Percentiles rank a stretch among this genome's conserved stretches.
These are phyloP conservation scores for Grantiella picta DNA, from an alignment of 2,113 vertebrate genomes.

Conservation along the genomic window DNA sequence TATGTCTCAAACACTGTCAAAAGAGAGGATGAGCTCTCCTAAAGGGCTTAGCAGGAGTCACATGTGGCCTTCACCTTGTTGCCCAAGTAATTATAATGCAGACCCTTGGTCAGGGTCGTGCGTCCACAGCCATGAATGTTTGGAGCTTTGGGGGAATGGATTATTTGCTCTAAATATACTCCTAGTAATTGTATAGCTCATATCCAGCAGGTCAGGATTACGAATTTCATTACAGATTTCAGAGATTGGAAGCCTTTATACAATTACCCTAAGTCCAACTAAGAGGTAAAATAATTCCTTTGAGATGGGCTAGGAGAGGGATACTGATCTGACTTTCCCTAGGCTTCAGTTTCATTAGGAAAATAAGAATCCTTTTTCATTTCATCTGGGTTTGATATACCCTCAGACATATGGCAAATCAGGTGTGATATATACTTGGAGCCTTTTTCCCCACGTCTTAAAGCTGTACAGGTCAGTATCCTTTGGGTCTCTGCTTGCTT, in stretches of 20 bases:
- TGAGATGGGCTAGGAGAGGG: slow-evolving; percentile 65
- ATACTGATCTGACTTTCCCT: slow-evolving; percentile 35
- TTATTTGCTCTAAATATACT: slow-evolving; percentile 73
- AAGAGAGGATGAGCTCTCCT: neutral
- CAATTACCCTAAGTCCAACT: slow-evolving; percentile 75
- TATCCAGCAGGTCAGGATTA: slow-evolving; percentile 82
- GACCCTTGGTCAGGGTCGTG: slow-evolving; percentile 24
- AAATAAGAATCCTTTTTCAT: neutral
- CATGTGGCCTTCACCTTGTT: neutral
- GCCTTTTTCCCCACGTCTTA: neutral
- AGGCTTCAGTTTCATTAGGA: slow-evolving; percentile 35
- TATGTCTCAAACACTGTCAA: neutral
- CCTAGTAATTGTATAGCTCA: slow-evolving; percentile 78
- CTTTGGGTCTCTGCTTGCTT: neutral
- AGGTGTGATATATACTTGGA: neutral
- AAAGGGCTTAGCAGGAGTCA: slow-evolving; percentile 41
- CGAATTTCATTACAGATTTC: slow-evolving; percentile 75
- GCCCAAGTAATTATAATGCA: slow-evolving; percentile 52
- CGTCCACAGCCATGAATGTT: slow-evolving; percentile 59
- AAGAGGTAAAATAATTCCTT: slow-evolving; percentile 75
- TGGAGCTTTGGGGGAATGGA: slow-evolving; percentile 66
- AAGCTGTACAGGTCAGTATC: neutral
- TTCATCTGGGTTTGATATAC: neutral
- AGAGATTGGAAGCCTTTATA: slow-evolving; percentile 75
- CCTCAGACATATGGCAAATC: neutral